Percentiles rank a stretch among this genome's conserved stretches.
These are phyloP conservation scores for Buceros bicornis DNA, from an alignment of 2,797 vertebrate genomes.

Conservation along the genomic window DNA sequence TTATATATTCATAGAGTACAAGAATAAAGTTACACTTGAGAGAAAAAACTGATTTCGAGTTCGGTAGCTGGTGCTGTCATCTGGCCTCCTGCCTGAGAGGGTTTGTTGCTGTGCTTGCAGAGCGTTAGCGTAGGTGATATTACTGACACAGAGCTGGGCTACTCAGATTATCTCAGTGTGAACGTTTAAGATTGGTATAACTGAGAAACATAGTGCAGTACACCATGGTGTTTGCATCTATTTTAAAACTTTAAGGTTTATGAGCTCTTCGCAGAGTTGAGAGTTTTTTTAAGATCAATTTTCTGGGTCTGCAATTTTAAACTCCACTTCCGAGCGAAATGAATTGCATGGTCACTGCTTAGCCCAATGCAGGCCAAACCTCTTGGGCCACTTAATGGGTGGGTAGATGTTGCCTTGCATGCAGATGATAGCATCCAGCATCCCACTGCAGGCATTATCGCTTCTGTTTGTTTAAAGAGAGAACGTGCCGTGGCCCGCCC, in stretches of 20 bases:
- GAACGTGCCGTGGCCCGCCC: rapidly evolving
- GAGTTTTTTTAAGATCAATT: conserved; percentile 44
- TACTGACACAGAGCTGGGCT: background rate
- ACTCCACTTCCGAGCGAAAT: background rate
- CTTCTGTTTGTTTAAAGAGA: background rate
- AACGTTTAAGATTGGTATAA: conserved; percentile 45
- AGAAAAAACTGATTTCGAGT: conserved; percentile 54
- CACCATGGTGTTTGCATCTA: conserved; percentile 48
- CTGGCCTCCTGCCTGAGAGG: conserved; percentile 19
- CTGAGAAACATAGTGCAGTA: conserved; percentile 3
- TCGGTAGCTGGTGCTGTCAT: conserved; percentile 10
- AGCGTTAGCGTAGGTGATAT: background rate
- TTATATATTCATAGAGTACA: conserved; percentile 4
- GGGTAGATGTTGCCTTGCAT: background rate
- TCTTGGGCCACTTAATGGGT: background rate
- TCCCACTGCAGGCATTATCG: background rate
- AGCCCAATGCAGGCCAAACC: background rate
- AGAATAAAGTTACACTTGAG: conserved; percentile 37
- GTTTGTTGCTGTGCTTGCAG: conserved; percentile 19
- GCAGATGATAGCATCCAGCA: background rate
- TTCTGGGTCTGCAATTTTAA: conserved; percentile 53
- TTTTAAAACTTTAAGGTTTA: conserved; percentile 61
- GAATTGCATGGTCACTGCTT: background rate
- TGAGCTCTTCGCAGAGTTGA: conserved; percentile 24
- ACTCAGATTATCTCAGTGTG: conserved; percentile 1